A percentile compares a stretch with the other conserved stretches of the same genome.
Evolutionary conservation across 2,113 vertebrate genomes (phyloP).

Genomic region (Pachypanchax playfairii): DNA sequence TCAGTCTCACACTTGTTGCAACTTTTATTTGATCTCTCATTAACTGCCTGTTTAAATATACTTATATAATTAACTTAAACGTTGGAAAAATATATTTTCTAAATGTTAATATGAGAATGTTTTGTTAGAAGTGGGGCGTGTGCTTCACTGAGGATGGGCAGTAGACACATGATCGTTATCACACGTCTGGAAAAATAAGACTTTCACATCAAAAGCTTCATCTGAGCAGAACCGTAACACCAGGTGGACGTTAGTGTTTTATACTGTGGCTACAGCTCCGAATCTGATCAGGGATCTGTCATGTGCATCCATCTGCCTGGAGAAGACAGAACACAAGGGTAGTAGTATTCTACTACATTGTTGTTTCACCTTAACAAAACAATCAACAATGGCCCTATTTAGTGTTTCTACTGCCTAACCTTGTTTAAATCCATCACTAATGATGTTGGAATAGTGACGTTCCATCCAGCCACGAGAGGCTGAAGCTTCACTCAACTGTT

Average conservation of each 20-base stretch:
- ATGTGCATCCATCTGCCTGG: too few species aligned
- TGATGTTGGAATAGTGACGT: too few species aligned
- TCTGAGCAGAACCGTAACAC: too few species aligned
- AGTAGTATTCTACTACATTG: too few species aligned
- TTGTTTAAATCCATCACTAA: neutral
- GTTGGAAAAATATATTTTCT: too few species aligned
- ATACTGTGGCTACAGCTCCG: neutral
- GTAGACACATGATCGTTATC: neutral
- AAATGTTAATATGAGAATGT: too few species aligned
- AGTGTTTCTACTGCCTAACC: neutral
- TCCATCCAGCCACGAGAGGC: neutral
- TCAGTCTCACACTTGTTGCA: constrained; percentile 4
- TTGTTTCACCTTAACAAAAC: too few species aligned
- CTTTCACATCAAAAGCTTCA: neutral
- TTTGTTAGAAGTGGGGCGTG: neutral
- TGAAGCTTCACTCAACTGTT: constrained; percentile 25
- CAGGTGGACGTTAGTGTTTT: too few species aligned
- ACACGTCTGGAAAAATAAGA: neutral
- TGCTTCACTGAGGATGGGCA: neutral
- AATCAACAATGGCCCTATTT: neutral
- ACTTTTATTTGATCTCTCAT: constrained; percentile 2
- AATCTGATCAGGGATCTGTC: constrained; percentile 1
- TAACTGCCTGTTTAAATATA: neutral
- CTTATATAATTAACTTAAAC: too few species aligned
- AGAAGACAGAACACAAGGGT: too few species aligned